A percentile compares a stretch with the other conserved stretches of the same genome.
Evolutionary conservation across 2,113 vertebrate genomes (phyloP).

Genomic region (Astatoreochromis straeleni): DNA sequence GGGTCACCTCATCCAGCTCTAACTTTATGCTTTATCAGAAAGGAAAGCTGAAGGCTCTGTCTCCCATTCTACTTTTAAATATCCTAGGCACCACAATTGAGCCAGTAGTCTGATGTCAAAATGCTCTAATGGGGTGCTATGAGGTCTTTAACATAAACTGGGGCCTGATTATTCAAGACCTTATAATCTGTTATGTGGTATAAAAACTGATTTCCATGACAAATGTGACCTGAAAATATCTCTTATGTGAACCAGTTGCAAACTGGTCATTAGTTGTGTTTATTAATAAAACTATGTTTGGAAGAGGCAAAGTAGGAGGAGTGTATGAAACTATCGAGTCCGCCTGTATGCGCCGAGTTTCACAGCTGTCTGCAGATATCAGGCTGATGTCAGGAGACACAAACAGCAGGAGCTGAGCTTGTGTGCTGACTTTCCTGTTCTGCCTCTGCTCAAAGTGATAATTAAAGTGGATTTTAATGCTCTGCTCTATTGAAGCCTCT

Average conservation of each 20-base stretch:
- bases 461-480: background rate
- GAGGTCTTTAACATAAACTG: background rate
- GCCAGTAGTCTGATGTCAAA: background rate
- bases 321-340: background rate
- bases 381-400: background rate
- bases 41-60: background rate
- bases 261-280: background rate
- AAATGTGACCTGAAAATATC: background rate
- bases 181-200: background rate
- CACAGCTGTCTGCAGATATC: background rate
- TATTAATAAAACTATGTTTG: background rate
- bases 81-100: background rate
- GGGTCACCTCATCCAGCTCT: background rate
- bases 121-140: background rate
- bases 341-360: background rate
- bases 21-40: background rate
- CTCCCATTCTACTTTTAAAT: background rate
- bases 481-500: background rate
- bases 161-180: background rate
- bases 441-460: background rate
- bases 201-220: background rate
- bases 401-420: background rate
- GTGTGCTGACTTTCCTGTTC: background rate
- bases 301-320: background rate
- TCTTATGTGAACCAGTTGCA: background rate